Conservation (phyloP, 2,113 vertebrate genomes). For the Grus americana region DNA sequence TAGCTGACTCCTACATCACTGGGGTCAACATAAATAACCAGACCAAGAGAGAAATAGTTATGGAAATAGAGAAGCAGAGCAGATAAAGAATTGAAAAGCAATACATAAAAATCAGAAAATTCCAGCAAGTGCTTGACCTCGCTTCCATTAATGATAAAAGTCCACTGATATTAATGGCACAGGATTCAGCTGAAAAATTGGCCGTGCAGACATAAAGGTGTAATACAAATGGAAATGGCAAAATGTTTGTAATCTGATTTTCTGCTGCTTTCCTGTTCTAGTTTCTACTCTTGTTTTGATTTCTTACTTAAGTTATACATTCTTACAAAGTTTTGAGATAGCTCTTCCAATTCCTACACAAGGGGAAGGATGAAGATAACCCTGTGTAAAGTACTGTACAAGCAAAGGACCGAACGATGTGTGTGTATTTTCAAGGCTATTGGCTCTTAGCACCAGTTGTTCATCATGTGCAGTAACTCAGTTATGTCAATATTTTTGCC, state of each 20-base stretch:
- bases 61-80: not conserved
- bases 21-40: not conserved
- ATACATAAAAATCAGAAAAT: not conserved
- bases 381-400: not conserved
- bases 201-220: not conserved
- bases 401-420: not conserved
- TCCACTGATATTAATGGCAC: not conserved
- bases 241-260: not conserved
- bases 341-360: not conserved
- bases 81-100: not conserved
- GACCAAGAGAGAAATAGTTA: not conserved
- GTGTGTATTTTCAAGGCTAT: not conserved
- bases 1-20: not conserved
- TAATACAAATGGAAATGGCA: not conserved
- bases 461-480: not conserved
- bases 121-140: not conserved
- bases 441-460: not conserved
- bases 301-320: not conserved
- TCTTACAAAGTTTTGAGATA: not conserved
- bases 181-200: not conserved
- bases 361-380: not conserved
- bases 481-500: not conserved
- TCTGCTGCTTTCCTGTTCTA: accelerated
- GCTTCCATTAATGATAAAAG: not conserved
- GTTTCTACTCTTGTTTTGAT: not conserved